Conservation (phyloP, 2,888 invertebrate genomes). For the Macrosoma leucophasiata region DNA sequence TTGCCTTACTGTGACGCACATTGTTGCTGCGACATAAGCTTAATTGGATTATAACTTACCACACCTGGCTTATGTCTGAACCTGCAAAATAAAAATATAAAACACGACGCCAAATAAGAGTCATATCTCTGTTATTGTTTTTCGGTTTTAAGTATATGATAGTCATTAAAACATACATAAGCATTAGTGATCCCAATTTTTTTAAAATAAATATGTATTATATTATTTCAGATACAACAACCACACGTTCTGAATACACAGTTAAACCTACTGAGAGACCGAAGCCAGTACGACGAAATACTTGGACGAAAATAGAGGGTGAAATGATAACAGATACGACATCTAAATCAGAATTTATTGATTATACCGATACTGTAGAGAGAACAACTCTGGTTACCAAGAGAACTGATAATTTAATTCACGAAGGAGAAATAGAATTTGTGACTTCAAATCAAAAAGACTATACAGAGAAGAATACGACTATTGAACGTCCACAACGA, state of each 20-base stretch:
- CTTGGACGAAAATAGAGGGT: constrained; percentile 86
- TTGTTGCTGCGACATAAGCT: too few species aligned
- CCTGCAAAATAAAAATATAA: too few species aligned
- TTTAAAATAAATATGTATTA: too few species aligned
- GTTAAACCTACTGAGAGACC: constrained; percentile 80
- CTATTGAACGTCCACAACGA: constrained; percentile 75
- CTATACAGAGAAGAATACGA: constrained; percentile 75
- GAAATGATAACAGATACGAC: constrained; percentile 83
- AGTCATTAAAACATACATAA: too few species aligned
- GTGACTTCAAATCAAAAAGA: constrained; percentile 79
- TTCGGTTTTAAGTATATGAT: too few species aligned
- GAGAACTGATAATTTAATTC: constrained; percentile 79
- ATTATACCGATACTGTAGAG: constrained; percentile 76
- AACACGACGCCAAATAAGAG: too few species aligned
- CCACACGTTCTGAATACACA: constrained; percentile 81
- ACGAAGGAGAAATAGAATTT: constrained; percentile 81
- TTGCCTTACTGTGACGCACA: too few species aligned
- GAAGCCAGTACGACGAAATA: constrained; percentile 81
- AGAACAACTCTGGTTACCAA: constrained; percentile 75
- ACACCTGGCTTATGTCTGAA: too few species aligned
- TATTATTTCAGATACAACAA: constrained; percentile 78
- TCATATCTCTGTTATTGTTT: too few species aligned
- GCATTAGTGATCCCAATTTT: too few species aligned
- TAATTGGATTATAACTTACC: too few species aligned
- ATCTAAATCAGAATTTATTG: constrained; percentile 78